These are phyloP conservation scores for Erebia palarica DNA, from an alignment of 2,888 invertebrate genomes.

Conservation along the genomic window DNA sequence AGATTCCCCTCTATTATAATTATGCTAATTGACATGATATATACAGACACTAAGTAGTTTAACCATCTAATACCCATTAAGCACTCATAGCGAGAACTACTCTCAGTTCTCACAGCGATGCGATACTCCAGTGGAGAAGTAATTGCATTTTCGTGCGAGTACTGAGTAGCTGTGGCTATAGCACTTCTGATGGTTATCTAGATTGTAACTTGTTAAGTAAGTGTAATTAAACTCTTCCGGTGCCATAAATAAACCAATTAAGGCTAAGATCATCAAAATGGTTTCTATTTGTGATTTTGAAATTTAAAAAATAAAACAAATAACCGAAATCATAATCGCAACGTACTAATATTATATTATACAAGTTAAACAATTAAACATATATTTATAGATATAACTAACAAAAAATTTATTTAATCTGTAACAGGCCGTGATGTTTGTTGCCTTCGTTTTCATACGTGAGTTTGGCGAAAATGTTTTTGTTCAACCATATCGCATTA, in stretches of 20 bases:
- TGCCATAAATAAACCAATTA: background rate
- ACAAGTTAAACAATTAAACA: too few species aligned
- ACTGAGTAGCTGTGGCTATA: constrained; percentile 5
- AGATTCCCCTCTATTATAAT: background rate
- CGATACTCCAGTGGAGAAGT: constrained; percentile 11
- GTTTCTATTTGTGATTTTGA: too few species aligned
- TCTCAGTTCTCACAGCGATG: constrained; percentile 7
- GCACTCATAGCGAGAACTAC: constrained; percentile 13
- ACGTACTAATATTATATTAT: background rate
- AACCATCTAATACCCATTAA: constrained; percentile 20
- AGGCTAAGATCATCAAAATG: too few species aligned
- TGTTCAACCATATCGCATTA: too few species aligned
- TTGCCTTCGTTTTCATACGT: too few species aligned
- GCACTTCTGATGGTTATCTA: constrained; percentile 10
- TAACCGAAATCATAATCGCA: background rate
- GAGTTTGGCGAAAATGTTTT: too few species aligned
- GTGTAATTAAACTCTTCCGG: background rate
- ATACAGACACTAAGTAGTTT: constrained; percentile 6
- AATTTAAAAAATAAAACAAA: background rate
- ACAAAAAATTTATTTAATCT: too few species aligned
- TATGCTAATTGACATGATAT: constrained; percentile 3
- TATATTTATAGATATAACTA: too few species aligned
- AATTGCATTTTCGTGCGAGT: constrained; percentile 18
- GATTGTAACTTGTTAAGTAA: background rate
- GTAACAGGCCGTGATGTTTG: too few species aligned